phyloP scores from a whole-genome alignment of 2,797 vertebrate species.

The Merluccius polli region DNA sequence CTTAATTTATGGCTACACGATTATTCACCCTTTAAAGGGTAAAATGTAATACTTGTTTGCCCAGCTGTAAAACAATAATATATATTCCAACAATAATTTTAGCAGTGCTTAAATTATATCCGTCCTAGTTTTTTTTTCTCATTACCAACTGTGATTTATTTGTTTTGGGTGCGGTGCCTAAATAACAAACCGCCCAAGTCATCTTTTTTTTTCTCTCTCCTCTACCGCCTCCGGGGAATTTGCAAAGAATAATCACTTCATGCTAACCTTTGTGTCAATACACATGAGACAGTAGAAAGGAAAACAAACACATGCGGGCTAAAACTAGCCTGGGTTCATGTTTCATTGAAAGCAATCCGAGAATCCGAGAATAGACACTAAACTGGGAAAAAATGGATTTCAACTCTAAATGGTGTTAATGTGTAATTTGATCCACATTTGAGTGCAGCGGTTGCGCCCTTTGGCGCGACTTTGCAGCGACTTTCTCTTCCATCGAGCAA shows the following conservation, averaged over 20 bases:
- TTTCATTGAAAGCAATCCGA: constrained; percentile 29
- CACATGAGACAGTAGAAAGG: constrained; percentile 46
- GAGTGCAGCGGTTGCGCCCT: not conserved
- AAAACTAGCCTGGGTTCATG: constrained; percentile 46
- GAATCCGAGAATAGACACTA: not conserved
- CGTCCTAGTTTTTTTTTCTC: constrained; percentile 35
- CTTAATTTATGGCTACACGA: constrained; percentile 10
- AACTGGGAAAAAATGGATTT: not conserved
- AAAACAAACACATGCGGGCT: constrained; percentile 35
- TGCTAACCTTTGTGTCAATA: constrained; percentile 40
- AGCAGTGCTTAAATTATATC: not conserved
- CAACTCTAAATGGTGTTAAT: not conserved
- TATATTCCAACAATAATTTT: not conserved
- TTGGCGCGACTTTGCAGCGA: not conserved
- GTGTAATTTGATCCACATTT: not conserved
- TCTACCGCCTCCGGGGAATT: constrained; percentile 12
- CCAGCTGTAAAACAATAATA: constrained; percentile 5
- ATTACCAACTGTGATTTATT: constrained; percentile 27
- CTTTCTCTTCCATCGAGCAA: not conserved
- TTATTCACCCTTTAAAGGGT: constrained; percentile 33
- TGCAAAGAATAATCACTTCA: constrained; percentile 40
- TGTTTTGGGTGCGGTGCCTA: constrained; percentile 43
- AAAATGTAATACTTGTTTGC: constrained; percentile 19
- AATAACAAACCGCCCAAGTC: constrained; percentile 49
- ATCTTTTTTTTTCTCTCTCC: constrained; percentile 20